Evolutionary conservation across 2,113 vertebrate genomes (phyloP).

Genomic region (Siniperca knerii): DNA sequence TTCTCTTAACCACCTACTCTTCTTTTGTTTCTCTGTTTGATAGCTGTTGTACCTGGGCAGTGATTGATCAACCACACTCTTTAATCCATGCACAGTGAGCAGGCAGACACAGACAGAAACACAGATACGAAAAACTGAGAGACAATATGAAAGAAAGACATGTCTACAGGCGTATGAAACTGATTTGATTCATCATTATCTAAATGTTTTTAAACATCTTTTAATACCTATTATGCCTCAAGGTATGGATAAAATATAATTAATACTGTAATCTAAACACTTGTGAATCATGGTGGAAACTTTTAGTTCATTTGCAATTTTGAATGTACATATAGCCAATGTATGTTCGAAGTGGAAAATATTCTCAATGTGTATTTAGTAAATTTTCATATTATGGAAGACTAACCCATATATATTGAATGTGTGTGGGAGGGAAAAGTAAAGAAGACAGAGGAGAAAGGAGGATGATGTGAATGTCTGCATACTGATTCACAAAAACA

Average conservation of each 20-base stretch:
- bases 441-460: neutral
- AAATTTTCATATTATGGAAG: neutral
- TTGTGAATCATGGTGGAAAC: neutral
- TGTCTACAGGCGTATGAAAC: neutral
- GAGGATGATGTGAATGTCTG: neutral
- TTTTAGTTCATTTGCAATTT: neutral
- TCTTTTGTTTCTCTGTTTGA: neutral
- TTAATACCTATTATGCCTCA: neutral
- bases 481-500: constrained; percentile 28
- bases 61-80: constrained; percentile 6
- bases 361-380: neutral
- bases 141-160: neutral
- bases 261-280: too few species aligned
- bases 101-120: neutral
- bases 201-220: neutral
- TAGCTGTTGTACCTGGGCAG: neutral
- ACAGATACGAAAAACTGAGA: neutral
- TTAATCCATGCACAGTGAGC: constrained; percentile 2
- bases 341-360: neutral
- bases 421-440: neutral
- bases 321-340: neutral
- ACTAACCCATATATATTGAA: neutral
- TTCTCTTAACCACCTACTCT: neutral
- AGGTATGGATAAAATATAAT: neutral
- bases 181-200: neutral